These are phyloP conservation scores for Euzetes globulus DNA, from an alignment of 2,888 invertebrate species.

Conservation along the genomic window DNA sequence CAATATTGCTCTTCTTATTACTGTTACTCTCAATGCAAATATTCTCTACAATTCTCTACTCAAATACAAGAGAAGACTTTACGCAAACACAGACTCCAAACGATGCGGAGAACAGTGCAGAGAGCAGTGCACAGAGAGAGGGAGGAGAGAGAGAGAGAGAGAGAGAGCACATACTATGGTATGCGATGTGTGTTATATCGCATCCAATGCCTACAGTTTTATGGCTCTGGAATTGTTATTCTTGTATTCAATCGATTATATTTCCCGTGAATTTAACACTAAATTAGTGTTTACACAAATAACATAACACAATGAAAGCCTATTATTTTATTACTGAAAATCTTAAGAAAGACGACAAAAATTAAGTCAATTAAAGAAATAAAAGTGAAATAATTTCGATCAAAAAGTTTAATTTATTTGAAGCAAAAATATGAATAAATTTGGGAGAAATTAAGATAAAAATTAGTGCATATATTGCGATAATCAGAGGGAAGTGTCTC, in stretches of 20 bases:
- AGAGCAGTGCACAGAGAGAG: not conserved
- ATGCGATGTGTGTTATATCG: not conserved
- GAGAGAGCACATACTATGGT: not conserved
- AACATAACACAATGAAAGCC: not conserved
- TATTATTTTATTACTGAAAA: slow-evolving; percentile 7
- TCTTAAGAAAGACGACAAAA: not conserved
- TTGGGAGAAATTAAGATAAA: not conserved
- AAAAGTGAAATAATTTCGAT: not conserved
- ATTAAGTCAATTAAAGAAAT: not conserved
- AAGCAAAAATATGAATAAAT: not conserved
- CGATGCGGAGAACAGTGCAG: not conserved
- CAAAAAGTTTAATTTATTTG: not conserved
- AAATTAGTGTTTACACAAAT: slow-evolving; percentile 12
- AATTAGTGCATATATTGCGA: not conserved
- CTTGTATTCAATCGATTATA: slow-evolving; percentile 11
- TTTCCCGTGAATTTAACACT: not conserved
- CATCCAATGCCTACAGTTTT: not conserved
- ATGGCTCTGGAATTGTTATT: slow-evolving; percentile 4
- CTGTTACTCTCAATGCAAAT: slow-evolving; percentile 16
- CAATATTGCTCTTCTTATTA: slow-evolving; percentile 29
- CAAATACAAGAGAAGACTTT: not conserved
- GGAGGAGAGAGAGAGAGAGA: not conserved
- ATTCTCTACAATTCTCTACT: not conserved
- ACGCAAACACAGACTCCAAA: slow-evolving; percentile 12
- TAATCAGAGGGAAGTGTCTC: not conserved